Conservation (phyloP, 1,140 invertebrate genomes). For the Leguminivora glycinivorella region DNA sequence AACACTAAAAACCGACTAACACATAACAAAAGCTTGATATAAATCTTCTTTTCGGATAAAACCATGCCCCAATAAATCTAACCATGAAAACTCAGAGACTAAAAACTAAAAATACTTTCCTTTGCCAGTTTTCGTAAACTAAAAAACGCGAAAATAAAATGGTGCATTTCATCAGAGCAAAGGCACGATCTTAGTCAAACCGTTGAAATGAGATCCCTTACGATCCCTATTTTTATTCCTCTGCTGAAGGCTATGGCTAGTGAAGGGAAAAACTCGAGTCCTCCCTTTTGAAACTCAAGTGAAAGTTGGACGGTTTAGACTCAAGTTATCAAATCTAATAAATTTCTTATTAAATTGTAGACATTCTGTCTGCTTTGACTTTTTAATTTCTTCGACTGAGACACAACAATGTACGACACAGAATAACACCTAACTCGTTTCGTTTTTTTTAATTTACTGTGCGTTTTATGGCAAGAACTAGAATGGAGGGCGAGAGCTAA, state of each 20-base stretch:
- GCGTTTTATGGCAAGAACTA: too few species aligned
- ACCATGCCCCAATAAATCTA: too few species aligned
- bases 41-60: too few species aligned
- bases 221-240: conserved; percentile 6
- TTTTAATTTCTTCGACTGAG: too few species aligned
- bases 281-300: background rate
- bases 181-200: background rate
- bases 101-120: background rate
- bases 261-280: background rate
- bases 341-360: too few species aligned
- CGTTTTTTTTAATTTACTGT: too few species aligned
- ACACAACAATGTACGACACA: too few species aligned
- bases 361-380: too few species aligned
- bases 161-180: background rate
- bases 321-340: background rate
- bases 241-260: background rate
- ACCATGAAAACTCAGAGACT: background rate
- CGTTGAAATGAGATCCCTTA: conserved; percentile 3
- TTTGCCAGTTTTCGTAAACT: background rate
- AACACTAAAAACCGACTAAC: too few species aligned
- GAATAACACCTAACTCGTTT: too few species aligned
- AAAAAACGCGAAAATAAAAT: background rate
- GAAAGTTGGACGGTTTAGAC: background rate
- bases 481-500: too few species aligned
- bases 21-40: too few species aligned